phyloP scores from a whole-genome alignment of 1,140 invertebrate genomes.

The Cotesia chilonis region DNA sequence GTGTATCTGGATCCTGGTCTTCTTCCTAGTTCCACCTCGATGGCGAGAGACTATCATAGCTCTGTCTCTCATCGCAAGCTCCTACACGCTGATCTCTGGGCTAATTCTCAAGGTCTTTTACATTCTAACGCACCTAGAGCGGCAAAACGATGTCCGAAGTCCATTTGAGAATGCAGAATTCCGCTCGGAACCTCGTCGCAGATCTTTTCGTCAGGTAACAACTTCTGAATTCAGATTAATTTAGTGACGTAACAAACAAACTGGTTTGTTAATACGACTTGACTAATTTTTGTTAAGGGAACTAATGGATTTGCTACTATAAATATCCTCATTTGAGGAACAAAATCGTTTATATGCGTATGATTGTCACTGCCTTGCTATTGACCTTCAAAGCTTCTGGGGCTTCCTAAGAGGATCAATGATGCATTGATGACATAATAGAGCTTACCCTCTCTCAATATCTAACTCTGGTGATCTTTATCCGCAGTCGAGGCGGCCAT shows the following conservation, averaged over 20 bases:
- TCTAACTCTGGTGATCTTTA: background rate
- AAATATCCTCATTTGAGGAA: no score
- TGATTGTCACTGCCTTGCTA: conserved; percentile 14
- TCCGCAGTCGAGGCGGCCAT: conserved; percentile 31
- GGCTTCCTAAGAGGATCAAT: conserved; percentile 4
- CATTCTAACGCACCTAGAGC: conserved; percentile 62
- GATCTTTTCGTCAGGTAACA: conserved; percentile 52
- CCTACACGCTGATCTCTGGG: conserved; percentile 66
- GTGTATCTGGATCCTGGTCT: conserved; percentile 67
- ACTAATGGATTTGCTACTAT: no score
- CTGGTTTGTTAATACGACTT: no score
- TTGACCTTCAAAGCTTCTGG: background rate
- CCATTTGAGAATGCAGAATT: conserved; percentile 49
- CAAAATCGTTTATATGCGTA: no score
- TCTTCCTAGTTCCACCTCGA: conserved; percentile 58
- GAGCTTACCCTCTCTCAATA: background rate
- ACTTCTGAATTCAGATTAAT: background rate
- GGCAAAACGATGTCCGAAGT: conserved; percentile 49
- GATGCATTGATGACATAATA: background rate
- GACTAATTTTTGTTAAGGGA: no score
- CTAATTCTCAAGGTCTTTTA: conserved; percentile 70
- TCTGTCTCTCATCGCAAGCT: conserved; percentile 62
- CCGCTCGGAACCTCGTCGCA: conserved; percentile 50
- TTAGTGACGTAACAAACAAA: no score
- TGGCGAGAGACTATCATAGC: conserved; percentile 65